Evolutionary conservation across 1,140 invertebrate species (phyloP), one percentile per base, ranked within the genome.

Genomic region (Heliconius hewitsoni): DNA sequence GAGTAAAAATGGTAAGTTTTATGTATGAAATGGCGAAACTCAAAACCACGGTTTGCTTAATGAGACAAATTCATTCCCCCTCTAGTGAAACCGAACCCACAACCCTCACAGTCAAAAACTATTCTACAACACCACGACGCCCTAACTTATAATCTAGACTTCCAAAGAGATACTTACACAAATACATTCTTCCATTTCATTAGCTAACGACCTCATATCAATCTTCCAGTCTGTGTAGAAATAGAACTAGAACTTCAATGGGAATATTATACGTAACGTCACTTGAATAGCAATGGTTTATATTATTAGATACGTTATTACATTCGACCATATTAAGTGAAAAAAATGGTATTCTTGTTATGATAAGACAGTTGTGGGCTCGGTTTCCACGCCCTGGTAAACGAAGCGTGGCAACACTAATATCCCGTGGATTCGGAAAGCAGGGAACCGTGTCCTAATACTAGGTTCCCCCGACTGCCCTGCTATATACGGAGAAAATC

Each of bases 281-380:
- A 27, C 73, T 76, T 80, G 75, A 70, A 76, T 72, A 73, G 70
- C 55, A 76, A 57, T 72, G 66, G 75, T 80, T 60, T 39, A 76
- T 72, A 80, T 60, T 76, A 71, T 30, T 27, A 27, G n/a, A 19
- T n/a, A 55, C n/a, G n/a, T 57, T 57, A 57, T 57, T 23, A 57
- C 55, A 23, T 57, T 57, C 13, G 42, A 46, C 13, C 4, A 4
- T 46, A 46, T 46, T 16, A 13, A 46, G 42, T 46, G 13, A 42
- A 13, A 13, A 46, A 16, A 46, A 4, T 13, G 13, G 34, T 34
- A 34, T 46, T 46, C 4, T 46, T 46, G 16, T 1, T 46, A 46
- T 46, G 13, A 13, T 46, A 46, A 11, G 11, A 46, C 18, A 18
- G 52, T 55, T 55, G 5, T 16, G 52, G 18, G 19, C 8, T 55